Percentiles rank a stretch among this genome's conserved stretches.
Evolutionary conservation across 2,797 vertebrate species (phyloP).

Genomic region (Enteromius anoplus): DNA sequence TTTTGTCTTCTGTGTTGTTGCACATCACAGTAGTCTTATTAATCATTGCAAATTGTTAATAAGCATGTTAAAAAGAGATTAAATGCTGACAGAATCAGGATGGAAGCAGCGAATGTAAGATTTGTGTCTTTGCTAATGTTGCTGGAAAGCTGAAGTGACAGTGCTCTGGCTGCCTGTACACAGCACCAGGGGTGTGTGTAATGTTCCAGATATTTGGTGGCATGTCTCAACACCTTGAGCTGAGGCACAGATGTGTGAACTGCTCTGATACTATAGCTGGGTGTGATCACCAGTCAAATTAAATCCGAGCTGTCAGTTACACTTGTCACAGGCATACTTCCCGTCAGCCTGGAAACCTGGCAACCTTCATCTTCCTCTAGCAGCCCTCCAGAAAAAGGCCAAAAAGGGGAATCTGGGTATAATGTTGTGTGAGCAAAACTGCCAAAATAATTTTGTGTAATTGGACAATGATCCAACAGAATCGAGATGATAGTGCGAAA

Average conservation of each 20-base stretch:
- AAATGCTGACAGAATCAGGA: constrained; percentile 24
- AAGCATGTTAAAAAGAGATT: not conserved
- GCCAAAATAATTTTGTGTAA: constrained; percentile 59
- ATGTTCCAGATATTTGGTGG: constrained; percentile 69
- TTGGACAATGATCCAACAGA: constrained; percentile 56
- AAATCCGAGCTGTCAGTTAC: constrained; percentile 80
- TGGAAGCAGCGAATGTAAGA: constrained; percentile 26
- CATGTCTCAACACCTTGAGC: constrained; percentile 76
- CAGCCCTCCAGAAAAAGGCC: constrained; percentile 46
- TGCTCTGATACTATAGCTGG: constrained; percentile 78
- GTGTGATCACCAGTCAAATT: constrained; percentile 83
- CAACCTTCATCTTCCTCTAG: constrained; percentile 57
- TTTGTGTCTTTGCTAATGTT: constrained; percentile 39
- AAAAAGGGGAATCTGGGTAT: constrained; percentile 52
- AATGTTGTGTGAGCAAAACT: constrained; percentile 55
- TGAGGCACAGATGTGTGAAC: constrained; percentile 76
- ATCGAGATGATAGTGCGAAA: constrained; percentile 32
- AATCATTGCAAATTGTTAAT: not conserved
- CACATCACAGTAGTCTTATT: not conserved
- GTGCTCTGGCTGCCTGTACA: constrained; percentile 26
- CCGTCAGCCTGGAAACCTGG: constrained; percentile 52
- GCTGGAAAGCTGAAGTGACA: constrained; percentile 42
- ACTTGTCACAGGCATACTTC: constrained; percentile 65
- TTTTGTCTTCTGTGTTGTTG: not conserved
- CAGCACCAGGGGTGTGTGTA: constrained; percentile 63